Evolutionary conservation across 92 coral and sea anemone genomes (phyloP), one percentile per base, ranked within the genome.

Genomic region (Palythoa caribaeorum): DNA sequence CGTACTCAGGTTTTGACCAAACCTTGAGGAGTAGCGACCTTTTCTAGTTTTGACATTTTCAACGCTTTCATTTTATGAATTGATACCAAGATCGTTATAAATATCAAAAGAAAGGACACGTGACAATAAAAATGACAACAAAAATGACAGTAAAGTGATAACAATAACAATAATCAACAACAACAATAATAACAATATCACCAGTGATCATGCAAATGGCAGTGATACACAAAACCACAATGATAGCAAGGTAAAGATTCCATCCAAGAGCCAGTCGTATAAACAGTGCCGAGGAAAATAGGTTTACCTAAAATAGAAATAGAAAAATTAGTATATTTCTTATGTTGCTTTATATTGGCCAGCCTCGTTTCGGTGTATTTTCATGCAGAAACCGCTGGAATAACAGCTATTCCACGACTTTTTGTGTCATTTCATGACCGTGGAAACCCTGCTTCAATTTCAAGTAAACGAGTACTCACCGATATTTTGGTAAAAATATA

Each of bases 401-500:
- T 28, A 28, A 28, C 28, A 28, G 28, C 28, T 28, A 28, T 28
- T 28, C 28, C 28, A 28, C 28, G 28, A 28, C 28, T 28, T 28
- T 28, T 28, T 28, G 28, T 28, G 28, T 28, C 28, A 28, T 28
- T 28, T 28, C 28, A 28, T 28, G 28, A 28, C 28, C 28, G 7
- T 44, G 50, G 0, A 44, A 44, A 44, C 50, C 5, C 50, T 44
- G 50, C 5, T 8, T 44, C 50, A 5, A 44, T 4, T 44, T 44
- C 5, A 44, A 44, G 50, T 44, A 44, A 51, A 73, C 5, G 0
- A 38, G 11, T 38, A 36, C 88, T 53, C 57, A 88, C 91, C 5
- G 91, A 88, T 47, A 88, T 88, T 75, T 88, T 88, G 37, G 91
- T 88, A 62, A 88, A 88, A 20, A 88, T 74, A 14, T 88, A 88